Base-by-base conservation (phyloP, 2,888 invertebrate species). In the Pterostichus niger region DNA sequence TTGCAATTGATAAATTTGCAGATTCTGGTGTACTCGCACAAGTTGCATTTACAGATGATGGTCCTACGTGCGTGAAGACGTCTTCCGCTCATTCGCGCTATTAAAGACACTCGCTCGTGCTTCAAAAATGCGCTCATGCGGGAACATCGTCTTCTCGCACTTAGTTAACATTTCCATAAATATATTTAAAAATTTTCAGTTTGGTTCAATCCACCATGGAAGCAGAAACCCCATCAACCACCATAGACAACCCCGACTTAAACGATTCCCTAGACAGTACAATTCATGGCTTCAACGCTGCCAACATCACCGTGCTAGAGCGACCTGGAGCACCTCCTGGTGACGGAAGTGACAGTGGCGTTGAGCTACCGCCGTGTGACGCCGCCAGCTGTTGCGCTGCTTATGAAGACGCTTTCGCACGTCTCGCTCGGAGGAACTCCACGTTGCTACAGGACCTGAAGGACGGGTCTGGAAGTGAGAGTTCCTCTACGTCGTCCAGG, bases 331-430 rank as follows among this genome's bases (percentile, higher is more conserved):
- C 40, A 6, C 40, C 40, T 40, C 3, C 7, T 40, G 52, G 33
- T 0, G 95, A 95, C 84, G 96, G 96, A 83, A 96, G 95, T 88
- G 96, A 96, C 87, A 96, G 96, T 87, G 96, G 96, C 5, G 94
- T 96, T 13, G 96, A 96, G 87, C 94, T 95, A 2, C 88, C 40
- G 40, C 40, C 40, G 7, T 40, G 40, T 9, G 40, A 40, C 6
- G 40, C 40, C 3, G 24, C 24, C 24, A 24, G 24, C 3, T 24
- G 24, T 24, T 24, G 24, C 24, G 24, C 24, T 24, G 24, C 3
- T 6, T 40, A 40, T 9, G 93, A 93, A 81, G 93, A 93, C 85
- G 91, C 92, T 2, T 92, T 90, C 86, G 91, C 91, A 84, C 88
- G 90, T 6, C 86, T 92, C 77, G 89, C 89, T 3, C 85, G 89